These are phyloP conservation scores for Sandelia bainsii DNA, from an alignment of 2,797 vertebrate genomes.

Conservation along the genomic window DNA sequence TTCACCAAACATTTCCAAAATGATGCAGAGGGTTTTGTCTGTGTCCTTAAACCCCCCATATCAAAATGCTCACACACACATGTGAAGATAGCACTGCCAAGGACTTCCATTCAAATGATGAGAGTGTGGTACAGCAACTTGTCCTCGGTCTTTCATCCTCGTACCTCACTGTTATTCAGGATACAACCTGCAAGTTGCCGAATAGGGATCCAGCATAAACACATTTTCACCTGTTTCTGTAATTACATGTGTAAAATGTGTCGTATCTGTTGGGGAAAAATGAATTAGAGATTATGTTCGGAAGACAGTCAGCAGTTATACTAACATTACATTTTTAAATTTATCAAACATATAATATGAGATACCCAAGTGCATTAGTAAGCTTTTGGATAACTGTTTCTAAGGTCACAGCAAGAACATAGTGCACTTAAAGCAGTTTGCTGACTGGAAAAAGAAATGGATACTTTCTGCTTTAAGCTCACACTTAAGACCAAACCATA, in stretches of 20 bases:
- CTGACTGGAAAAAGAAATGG: neutral
- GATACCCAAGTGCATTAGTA: neutral
- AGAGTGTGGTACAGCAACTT: constrained; percentile 25
- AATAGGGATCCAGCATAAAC: constrained; percentile 26
- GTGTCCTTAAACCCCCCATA: constrained; percentile 26
- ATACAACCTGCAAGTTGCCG: constrained; percentile 42
- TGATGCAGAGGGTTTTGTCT: constrained; percentile 38
- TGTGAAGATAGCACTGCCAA: constrained; percentile 26
- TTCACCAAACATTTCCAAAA: constrained; percentile 57
- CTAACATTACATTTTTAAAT: constrained; percentile 17
- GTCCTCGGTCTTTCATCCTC: constrained; percentile 19
- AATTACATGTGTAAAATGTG: constrained; percentile 39
- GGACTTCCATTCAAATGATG: constrained; percentile 21
- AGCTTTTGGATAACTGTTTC: constrained; percentile 12
- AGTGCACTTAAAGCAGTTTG: constrained; percentile 3
- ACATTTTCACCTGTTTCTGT: constrained; percentile 39
- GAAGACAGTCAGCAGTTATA: constrained; percentile 15
- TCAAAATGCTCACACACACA: constrained; percentile 18
- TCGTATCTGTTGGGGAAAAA: constrained; percentile 11
- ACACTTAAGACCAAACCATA: constrained; percentile 10
- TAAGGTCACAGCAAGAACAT: neutral
- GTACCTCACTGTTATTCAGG: constrained; percentile 31
- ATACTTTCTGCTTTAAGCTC: neutral
- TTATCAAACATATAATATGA: constrained; percentile 23
- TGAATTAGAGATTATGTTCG: neutral